These are phyloP conservation scores for Numida meleagris DNA, from an alignment of 2,113 vertebrate genomes.

Conservation along the genomic window DNA sequence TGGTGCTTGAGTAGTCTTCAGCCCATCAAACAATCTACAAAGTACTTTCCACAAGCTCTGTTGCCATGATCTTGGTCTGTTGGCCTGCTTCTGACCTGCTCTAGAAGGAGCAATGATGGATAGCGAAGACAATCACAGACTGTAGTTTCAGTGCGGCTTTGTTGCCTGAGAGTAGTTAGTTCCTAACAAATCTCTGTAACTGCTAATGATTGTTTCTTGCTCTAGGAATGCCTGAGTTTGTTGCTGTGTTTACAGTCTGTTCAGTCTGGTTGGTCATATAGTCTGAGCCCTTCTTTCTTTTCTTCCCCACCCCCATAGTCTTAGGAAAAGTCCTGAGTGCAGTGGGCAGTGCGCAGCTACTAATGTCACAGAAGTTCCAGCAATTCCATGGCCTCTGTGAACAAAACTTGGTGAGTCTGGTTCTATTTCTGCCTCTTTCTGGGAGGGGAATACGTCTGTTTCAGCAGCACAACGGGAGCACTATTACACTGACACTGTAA, in stretches of 20 bases:
- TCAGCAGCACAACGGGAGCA: background rate
- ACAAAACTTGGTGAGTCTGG: slow-evolving; percentile 93
- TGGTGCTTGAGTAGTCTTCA: background rate
- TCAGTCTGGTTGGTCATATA: no score
- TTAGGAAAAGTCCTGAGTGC: slow-evolving; percentile 97
- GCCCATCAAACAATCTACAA: background rate
- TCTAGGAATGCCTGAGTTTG: background rate
- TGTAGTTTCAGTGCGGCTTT: background rate
- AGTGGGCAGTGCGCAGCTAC: slow-evolving; percentile 85
- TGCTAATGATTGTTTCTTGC: background rate
- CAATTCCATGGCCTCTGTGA: slow-evolving; percentile 98
- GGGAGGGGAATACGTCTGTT: background rate
- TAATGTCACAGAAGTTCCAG: slow-evolving; percentile 95
- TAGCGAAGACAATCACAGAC: background rate
- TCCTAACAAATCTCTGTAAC: background rate
- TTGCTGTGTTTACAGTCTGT: background rate
- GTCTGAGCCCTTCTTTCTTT: background rate
- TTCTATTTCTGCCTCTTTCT: background rate
- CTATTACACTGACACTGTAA: no score
- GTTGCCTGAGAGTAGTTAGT: background rate
- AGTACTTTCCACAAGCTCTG: background rate
- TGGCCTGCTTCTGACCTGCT: background rate
- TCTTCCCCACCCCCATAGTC: slow-evolving; percentile 70
- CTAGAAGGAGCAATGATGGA: background rate
- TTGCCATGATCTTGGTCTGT: background rate